Evolutionary conservation across 2,888 invertebrate species (phyloP).

Genomic region (Ophraella communa): DNA sequence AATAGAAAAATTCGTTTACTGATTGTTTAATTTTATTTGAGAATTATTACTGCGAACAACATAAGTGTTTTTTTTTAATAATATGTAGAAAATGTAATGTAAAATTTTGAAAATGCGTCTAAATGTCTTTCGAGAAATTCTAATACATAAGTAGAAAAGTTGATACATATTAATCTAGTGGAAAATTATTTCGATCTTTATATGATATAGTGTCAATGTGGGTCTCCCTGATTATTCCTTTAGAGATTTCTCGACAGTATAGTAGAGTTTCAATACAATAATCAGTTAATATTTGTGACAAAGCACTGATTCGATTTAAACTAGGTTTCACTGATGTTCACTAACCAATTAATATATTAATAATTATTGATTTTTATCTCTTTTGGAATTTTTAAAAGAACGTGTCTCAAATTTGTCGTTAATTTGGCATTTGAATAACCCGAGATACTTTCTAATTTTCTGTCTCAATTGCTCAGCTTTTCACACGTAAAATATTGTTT

Average conservation of each 20-base stretch:
- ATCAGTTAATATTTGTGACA: slow-evolving; percentile 1
- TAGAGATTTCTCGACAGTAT: not conserved
- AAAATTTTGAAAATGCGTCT: not conserved
- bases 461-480: no score
- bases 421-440: no score
- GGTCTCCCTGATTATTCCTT: not conserved
- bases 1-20: not conserved
- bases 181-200: no score
- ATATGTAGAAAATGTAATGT: slow-evolving; percentile 6
- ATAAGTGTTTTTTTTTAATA: slow-evolving; percentile 7
- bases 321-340: slow-evolving; percentile 20
- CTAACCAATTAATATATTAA: slow-evolving; percentile 16
- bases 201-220: no score
- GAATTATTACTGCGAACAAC: not conserved
- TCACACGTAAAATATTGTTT: no score
- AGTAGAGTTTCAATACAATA: slow-evolving; percentile 5
- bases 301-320: slow-evolving; percentile 20
- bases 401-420: not conserved
- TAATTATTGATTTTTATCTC: not conserved
- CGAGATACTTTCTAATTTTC: no score
- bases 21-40: not conserved
- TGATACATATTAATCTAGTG: no score
- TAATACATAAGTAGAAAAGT: not conserved
- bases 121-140: not conserved
- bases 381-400: no score